Conservation (phyloP, 2,797 vertebrate species). For the Zonotrichia albicollis region DNA sequence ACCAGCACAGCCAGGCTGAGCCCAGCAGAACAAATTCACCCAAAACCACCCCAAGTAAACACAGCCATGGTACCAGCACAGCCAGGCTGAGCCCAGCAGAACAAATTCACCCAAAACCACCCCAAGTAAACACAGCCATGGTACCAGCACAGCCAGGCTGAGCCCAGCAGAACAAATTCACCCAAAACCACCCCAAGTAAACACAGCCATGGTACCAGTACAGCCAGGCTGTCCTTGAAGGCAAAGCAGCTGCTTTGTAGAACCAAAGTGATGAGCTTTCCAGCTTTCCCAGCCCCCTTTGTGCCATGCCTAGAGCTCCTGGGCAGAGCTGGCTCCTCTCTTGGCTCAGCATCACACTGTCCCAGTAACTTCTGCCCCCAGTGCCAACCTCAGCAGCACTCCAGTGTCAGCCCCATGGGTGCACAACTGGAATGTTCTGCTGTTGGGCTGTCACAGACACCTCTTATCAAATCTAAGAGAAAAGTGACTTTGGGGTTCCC, state of each 20-base stretch:
- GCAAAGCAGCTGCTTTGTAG: neutral
- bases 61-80: neutral
- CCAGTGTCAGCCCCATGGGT: neutral
- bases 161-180: neutral
- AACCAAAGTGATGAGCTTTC: neutral
- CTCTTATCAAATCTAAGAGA: neutral
- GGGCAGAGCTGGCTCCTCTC: neutral
- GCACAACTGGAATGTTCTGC: neutral
- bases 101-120: neutral
- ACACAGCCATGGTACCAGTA: neutral
- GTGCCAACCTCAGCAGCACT: neutral
- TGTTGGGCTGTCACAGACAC: fast-evolving
- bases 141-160: neutral
- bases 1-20: neutral
- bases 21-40: neutral
- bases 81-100: neutral
- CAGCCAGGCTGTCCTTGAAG: neutral
- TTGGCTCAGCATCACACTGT: fast-evolving
- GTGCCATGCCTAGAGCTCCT: fast-evolving
- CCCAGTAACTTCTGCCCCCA: neutral
- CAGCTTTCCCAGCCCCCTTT: neutral
- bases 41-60: neutral
- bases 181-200: neutral
- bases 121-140: neutral
- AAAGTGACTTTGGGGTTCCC: neutral